A percentile compares a stretch with the other conserved stretches of the same genome.
These are phyloP conservation scores for Castor canadensis DNA, from an alignment of 2,113 vertebrate genomes.

Conservation along the genomic window DNA sequence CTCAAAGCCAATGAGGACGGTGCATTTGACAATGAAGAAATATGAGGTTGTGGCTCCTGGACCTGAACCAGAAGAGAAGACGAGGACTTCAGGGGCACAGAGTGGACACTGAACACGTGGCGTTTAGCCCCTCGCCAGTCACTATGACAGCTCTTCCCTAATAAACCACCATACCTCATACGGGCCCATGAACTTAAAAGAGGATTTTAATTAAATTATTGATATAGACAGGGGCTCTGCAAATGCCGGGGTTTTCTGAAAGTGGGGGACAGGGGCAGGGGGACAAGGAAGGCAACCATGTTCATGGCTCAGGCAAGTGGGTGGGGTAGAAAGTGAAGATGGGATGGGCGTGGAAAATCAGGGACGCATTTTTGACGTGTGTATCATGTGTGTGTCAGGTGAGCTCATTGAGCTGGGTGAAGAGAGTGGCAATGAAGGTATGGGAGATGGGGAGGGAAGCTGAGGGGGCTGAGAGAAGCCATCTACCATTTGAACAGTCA, in stretches of 20 bases:
- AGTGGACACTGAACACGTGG: rapidly evolving
- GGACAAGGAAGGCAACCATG: neutral
- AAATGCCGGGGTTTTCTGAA: neutral
- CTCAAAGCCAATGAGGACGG: neutral
- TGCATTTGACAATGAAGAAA: rapidly evolving
- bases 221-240: neutral
- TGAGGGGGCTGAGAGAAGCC: rapidly evolving
- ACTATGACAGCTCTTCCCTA: no score
- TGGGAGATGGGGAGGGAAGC: neutral
- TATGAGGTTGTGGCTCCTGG: neutral
- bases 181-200: neutral
- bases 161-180: neutral
- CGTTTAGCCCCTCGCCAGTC: neutral
- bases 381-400: no score
- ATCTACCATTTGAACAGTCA: neutral
- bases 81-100: rapidly evolving
- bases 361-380: no score
- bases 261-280: no score
- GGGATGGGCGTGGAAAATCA: neutral
- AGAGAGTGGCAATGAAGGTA: neutral
- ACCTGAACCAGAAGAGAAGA: neutral
- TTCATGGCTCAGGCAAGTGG: neutral
- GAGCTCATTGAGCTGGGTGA: neutral
- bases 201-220: neutral
- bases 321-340: neutral